Percentiles rank a stretch among this genome's conserved stretches.
Evolutionary conservation across 2,888 invertebrate genomes (phyloP).

Genomic region (Dilophus febrilis): DNA sequence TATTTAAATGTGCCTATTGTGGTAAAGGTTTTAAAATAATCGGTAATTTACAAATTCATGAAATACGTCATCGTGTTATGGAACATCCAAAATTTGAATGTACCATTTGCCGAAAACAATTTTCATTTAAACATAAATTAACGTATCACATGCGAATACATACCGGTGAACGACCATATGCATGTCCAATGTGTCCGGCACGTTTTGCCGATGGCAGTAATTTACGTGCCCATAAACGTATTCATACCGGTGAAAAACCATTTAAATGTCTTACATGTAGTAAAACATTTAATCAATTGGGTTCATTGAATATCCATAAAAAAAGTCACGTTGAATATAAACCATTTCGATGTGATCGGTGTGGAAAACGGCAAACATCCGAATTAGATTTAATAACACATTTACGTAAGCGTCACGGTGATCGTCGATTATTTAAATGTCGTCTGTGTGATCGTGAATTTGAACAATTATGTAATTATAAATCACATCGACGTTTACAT

Average conservation of each 20-base stretch:
- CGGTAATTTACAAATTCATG: not conserved
- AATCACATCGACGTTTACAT: not conserved
- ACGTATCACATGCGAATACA: conserved; percentile 1
- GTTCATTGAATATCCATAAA: not conserved
- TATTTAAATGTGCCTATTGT: not conserved
- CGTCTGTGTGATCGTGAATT: not conserved
- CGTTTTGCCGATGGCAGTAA: not conserved
- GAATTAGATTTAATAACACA: not conserved
- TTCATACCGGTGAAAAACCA: not conserved
- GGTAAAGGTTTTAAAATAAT: not conserved
- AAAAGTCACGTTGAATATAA: not conserved
- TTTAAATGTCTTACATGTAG: not conserved
- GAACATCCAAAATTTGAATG: not conserved
- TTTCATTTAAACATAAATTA: not conserved
- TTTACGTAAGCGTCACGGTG: not conserved
- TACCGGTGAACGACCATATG: conserved; percentile 1
- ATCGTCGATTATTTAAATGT: not conserved
- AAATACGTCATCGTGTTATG: not conserved
- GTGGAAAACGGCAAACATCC: not conserved
- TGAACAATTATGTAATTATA: not conserved
- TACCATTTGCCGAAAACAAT: not conserved
- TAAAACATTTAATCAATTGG: not conserved
- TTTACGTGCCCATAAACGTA: not conserved
- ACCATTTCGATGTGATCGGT: not conserved
- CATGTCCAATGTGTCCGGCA: not conserved